Base-by-base conservation (phyloP, 2,888 invertebrate species). In the Hypercompe scribonia region DNA sequence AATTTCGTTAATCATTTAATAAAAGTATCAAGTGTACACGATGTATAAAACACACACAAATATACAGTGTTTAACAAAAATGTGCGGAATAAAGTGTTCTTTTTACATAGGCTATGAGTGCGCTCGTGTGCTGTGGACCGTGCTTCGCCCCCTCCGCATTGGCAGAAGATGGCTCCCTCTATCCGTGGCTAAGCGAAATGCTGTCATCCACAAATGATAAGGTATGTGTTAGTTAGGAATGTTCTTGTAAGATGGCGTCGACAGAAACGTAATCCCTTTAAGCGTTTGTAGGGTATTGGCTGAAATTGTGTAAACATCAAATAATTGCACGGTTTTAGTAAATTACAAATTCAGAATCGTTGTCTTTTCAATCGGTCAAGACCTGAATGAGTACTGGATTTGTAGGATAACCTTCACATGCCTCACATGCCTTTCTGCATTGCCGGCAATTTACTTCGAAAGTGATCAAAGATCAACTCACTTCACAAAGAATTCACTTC, bases 101-200 rank as follows among this genome's bases (percentile, higher is more conserved):
- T n/a, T 10, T 50, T 34, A 64, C 13, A 65, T 96, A 99, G 96
- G 99, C 99, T 3, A 99, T 99, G 98, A 99, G 99, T 78, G 98
- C 99, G 18, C 96, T 99, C 39, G 96, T 99, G 2, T 99, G 99
- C 90, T 99, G 99, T 91, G 99, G 99, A 0, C 98, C 99, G 0
- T 98, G 99, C 86, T 99, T 99, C 92, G 98, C 99, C 86, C 97
- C 97, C 0, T 96, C 97, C 68, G 97, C 98, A 42, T 94, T 98
- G 54, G 97, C 97, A 15, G 99, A 99, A 89, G 99, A 99, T 87
- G 99, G 99, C 67, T 97, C 98, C 8, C 97, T 99, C 84, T 99
- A 99, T 91, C 97, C 98, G 72, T 99, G 99, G 99, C 96, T 99
- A 72, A 98, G 99, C 92, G 97, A 98, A 84, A 96, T 99, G 89